phyloP scores from a whole-genome alignment of 2,888 invertebrate genomes.

The Pterostichus madidus region DNA sequence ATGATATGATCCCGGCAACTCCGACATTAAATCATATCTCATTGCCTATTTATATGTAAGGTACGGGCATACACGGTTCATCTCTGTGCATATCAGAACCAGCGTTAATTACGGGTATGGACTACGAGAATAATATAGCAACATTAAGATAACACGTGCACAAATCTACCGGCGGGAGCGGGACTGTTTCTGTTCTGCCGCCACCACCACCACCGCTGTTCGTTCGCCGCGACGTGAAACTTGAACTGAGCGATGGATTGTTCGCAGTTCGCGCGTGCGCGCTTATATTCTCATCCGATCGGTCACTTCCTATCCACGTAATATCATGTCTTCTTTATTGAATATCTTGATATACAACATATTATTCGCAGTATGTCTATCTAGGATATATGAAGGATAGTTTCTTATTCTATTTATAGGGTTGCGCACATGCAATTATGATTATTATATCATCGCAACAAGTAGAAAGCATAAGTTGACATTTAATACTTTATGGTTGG shows the following conservation, averaged over 20 bases:
- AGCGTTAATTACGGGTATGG: constrained; percentile 63
- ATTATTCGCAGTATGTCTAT: no score
- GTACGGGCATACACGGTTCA: constrained; percentile 60
- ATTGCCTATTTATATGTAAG: constrained; percentile 64
- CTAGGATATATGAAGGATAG: no score
- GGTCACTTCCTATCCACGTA: constrained; percentile 7
- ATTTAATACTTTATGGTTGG: no score
- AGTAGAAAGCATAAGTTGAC: no score
- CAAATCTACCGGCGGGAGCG: constrained; percentile 58
- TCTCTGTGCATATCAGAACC: constrained; percentile 63
- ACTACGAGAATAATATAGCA: constrained; percentile 64
- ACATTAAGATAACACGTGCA: constrained; percentile 65
- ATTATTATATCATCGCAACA: no score
- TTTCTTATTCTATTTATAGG: neutral
- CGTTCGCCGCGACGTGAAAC: constrained; percentile 30
- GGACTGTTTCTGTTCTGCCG: constrained; percentile 41
- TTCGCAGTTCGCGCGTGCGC: constrained; percentile 14
- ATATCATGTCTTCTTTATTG: constrained; percentile 17
- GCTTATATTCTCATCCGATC: neutral
- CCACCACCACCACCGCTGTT: constrained; percentile 8
- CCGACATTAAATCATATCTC: constrained; percentile 62
- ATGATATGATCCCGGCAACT: constrained; percentile 63
- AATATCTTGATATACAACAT: neutral
- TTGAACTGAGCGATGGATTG: constrained; percentile 40
- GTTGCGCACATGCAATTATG: no score